phyloP scores from a whole-genome alignment of 1,140 invertebrate species.

The Danaus plexippus region DNA sequence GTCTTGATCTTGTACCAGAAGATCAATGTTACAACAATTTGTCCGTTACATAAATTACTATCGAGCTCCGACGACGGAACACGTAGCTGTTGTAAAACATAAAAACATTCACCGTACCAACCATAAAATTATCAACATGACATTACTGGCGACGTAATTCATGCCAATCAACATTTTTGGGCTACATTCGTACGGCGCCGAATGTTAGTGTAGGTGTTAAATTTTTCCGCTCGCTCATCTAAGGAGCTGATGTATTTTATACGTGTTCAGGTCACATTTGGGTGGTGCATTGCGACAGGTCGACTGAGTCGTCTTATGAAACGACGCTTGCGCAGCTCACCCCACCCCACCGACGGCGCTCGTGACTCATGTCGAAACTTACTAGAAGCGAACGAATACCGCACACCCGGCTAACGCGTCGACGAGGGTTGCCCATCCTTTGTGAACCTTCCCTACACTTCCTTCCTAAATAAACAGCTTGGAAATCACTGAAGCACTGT shows the following conservation, averaged over 20 bases:
- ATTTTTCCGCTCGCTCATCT: slow-evolving; percentile 38
- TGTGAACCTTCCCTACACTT: slow-evolving; percentile 3
- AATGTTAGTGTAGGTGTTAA: slow-evolving; percentile 1
- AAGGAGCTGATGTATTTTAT: slow-evolving; percentile 52
- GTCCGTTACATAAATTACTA: background rate
- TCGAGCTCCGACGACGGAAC: too few species aligned
- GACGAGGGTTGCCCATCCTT: slow-evolving; percentile 10
- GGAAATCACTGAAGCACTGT: background rate
- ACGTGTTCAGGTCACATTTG: slow-evolving; percentile 70
- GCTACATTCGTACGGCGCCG: too few species aligned
- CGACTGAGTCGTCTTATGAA: slow-evolving; percentile 66
- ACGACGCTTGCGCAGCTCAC: slow-evolving; percentile 63
- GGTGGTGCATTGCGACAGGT: slow-evolving; percentile 68
- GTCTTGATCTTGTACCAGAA: slow-evolving; percentile 6
- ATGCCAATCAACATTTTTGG: too few species aligned
- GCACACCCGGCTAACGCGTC: slow-evolving; percentile 35
- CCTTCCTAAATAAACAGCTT: background rate
- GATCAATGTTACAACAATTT: slow-evolving; percentile 15
- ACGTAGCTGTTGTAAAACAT: too few species aligned
- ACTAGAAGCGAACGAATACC: slow-evolving; percentile 39
- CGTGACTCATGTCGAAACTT: slow-evolving; percentile 53
- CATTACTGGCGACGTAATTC: too few species aligned
- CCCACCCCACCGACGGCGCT: slow-evolving; percentile 41
- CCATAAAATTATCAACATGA: too few species aligned
- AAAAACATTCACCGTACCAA: too few species aligned